Base-by-base conservation (phyloP, 2,888 invertebrate species). In the Sesia bembeciformis region DNA sequence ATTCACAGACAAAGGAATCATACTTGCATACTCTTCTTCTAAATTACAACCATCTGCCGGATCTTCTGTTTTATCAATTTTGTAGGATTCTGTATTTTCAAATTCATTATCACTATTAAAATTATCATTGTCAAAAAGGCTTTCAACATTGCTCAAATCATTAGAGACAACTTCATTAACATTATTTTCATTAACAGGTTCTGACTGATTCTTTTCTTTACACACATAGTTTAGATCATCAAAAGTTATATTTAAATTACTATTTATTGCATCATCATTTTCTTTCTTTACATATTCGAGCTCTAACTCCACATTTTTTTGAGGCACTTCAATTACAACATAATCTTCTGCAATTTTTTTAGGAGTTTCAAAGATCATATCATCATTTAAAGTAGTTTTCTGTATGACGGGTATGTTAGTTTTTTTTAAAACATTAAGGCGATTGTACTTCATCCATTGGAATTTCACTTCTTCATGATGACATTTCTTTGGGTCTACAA, bases 21-120 rank as follows among this genome's bases (percentile, higher is more conserved):
- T 66, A n/a, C 64, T 74, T 1, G 84, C 88, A 68, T 84, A 89
- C 57, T 87, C 85, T 52, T 80, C 77, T 23, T 84, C 75, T 42
- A 83, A 67, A 54, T 70, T 72, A 0, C 74, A 68, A 0, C 82
- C 83, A 56, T 84, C 83, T 0, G 61, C 73, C 49, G 3, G 5
- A 39, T 72, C 67, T 8, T 61, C 56, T 40, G 55, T 57, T 40
- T 55, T 56, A 5, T 51, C 54, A 5, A 54, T 53, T 3, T 52
- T 38, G 40, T 60, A 57, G 52, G 51, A 56, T 53, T 53, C 58
- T 52, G 59, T 60, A 58, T 64, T 59, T 46, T 67, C 66, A 53
- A 53, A 55, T 5, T 58, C 58, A 23, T 59, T 57, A 41, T 57
- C 58, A 49, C 40, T 49, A 54, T 56, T 60, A 6, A 57, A 56